Conservation (phyloP, 2,888 invertebrate species). For the Romanomermis culicivorax region DNA sequence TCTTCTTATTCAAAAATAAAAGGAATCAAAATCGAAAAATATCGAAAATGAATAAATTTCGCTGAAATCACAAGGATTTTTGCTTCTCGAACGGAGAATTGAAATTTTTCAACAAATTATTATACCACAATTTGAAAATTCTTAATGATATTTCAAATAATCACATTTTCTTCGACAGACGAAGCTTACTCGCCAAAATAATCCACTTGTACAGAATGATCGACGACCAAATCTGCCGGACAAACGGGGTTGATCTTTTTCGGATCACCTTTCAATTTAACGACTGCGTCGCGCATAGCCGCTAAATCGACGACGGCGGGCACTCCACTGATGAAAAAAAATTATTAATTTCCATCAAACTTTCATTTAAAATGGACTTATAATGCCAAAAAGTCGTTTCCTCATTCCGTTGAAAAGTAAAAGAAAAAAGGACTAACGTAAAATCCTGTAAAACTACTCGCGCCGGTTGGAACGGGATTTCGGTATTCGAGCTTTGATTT, state of each 20-base stretch:
- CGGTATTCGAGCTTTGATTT: slow-evolving; percentile 46
- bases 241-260: slow-evolving; percentile 86
- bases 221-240: slow-evolving; percentile 89
- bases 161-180: not conserved
- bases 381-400: too few species aligned
- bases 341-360: too few species aligned
- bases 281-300: slow-evolving; percentile 88
- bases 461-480: slow-evolving; percentile 86
- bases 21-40: not conserved
- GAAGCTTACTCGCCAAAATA: slow-evolving; percentile 42
- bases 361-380: too few species aligned
- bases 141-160: slow-evolving; percentile 1
- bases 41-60: not conserved
- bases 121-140: too few species aligned
- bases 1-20: not conserved
- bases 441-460: slow-evolving; percentile 68
- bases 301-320: slow-evolving; percentile 97
- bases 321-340: slow-evolving; percentile 50
- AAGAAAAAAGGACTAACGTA: slow-evolving; percentile 33
- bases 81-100: too few species aligned
- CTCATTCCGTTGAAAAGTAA: not conserved
- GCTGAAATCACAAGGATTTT: too few species aligned
- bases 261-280: slow-evolving; percentile 60
- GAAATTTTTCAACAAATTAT: too few species aligned
- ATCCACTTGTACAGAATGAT: slow-evolving; percentile 94